These are phyloP conservation scores for Hydrotaea cyrtoneurina DNA, from an alignment of 2,888 invertebrate species.

Conservation along the genomic window DNA sequence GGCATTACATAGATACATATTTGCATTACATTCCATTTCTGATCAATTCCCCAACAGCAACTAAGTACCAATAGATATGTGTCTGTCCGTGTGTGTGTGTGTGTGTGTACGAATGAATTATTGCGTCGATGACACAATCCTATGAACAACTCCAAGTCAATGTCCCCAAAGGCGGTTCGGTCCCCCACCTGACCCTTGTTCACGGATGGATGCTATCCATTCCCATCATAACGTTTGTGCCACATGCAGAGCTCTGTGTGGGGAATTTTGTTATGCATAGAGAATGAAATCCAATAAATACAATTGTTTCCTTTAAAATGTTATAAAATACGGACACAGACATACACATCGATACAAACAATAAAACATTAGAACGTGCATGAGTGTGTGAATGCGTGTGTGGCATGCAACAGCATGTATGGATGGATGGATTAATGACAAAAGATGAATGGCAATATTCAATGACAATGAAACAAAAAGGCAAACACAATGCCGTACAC, in stretches of 20 bases:
- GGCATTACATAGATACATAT: neutral
- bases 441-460: conserved; percentile 11
- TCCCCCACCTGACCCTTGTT: neutral
- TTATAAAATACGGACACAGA: neutral
- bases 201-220: neutral
- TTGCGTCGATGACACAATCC: neutral
- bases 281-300: conserved; percentile 10
- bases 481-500: too few relatives aligned
- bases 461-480: neutral
- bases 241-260: neutral
- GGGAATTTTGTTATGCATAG: conserved; percentile 4
- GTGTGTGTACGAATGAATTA: neutral
- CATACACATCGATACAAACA: neutral
- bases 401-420: conserved; percentile 11
- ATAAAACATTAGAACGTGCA: conserved; percentile 25
- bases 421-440: neutral
- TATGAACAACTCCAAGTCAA: neutral
- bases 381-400: conserved; percentile 1
- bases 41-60: neutral
- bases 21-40: neutral
- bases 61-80: neutral
- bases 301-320: conserved; percentile 18
- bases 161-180: neutral
- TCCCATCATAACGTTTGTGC: neutral
- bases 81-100: neutral